Evolutionary conservation across 53 echinoderm and acorn worm genomes (phyloP), one percentile per base, ranked within the genome.

Genomic region (Mesocentrotus franciscanus): DNA sequence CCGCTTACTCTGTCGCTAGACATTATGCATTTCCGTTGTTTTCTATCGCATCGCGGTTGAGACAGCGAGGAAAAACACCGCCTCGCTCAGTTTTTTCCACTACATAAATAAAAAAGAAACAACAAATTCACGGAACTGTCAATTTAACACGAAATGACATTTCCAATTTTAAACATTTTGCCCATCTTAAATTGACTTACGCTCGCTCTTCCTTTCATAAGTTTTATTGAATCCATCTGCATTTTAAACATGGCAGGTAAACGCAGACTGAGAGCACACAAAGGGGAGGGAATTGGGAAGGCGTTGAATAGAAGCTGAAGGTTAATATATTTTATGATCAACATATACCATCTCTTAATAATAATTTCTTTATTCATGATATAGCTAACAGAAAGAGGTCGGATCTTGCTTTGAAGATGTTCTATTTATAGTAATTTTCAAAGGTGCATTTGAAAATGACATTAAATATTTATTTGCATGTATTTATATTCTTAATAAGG

Each of bases 1-100:
- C 66, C 68, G 92, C 66, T 92, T 92, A 61, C 32, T 90, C 90
- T 60, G 90, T 90, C 60, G 27, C 90, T 60, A 60, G 58, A 60
- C 90, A 60, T 58, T 60, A 90, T 60, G 90, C 56, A 90, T 90
- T 90, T 60, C 90, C 90, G 58, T 30, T 90, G 7, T 26, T 14
- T 32, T 90, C 60, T 59, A 12, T 90, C 59, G 76, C 29, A 33
- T 32, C 33, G 5, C 14, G 64, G 64, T 64, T 64, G 76, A 81
- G 81, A 81, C 36, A 22, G 81, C 35, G 81, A 81, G 42, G 36
- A 81, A 81, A 81, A 81, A 81, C 81, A 81, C 18, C 1, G 42
- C 42, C 12, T 18, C 42, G 42, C 22, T 36, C 33, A 8, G 32
- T 49, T 79, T 79, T 81, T 27, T 18, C 81, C 39, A 20, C 36